A percentile compares a stretch with the other conserved stretches of the same genome.
phyloP scores from a whole-genome alignment of 2,888 invertebrate genomes.

The Melanchra persicariae region DNA sequence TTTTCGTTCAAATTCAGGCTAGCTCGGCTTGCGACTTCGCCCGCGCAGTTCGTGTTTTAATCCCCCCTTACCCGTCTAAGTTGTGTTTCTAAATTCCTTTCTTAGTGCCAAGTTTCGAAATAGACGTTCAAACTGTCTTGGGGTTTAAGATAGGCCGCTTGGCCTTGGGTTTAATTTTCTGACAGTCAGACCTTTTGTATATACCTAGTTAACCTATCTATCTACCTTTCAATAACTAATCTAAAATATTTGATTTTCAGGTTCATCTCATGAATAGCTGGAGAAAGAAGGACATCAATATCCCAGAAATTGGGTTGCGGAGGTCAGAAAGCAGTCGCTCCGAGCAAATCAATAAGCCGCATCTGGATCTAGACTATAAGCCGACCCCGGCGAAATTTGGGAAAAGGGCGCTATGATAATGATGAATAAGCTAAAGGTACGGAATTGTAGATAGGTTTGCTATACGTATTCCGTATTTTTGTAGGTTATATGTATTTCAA shows the following conservation, averaged over 20 bases:
- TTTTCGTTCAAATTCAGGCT: conserved; percentile 22
- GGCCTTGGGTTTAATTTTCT: conserved; percentile 27
- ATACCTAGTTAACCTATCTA: not conserved
- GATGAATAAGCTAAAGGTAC: conserved; percentile 19
- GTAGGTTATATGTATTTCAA: not conserved
- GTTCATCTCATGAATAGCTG: conserved; percentile 12
- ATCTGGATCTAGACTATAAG: conserved; percentile 51
- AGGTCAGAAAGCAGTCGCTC: conserved; percentile 53
- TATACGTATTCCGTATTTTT: not conserved
- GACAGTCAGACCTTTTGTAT: conserved; percentile 4
- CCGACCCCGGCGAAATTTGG: conserved; percentile 30
- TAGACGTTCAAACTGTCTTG: conserved; percentile 34
- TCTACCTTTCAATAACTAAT: conserved; percentile 1
- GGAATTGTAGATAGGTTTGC: not conserved
- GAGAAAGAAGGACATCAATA: conserved; percentile 36
- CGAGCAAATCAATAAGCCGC: conserved; percentile 53
- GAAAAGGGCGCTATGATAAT: conserved; percentile 33
- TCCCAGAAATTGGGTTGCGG: conserved; percentile 51
- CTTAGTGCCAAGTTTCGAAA: conserved; percentile 36
- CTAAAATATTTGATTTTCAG: not conserved
- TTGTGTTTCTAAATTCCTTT: conserved; percentile 33
- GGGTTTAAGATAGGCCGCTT: conserved; percentile 20
- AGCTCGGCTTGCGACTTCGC: conserved; percentile 22
- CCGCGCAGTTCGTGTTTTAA: conserved; percentile 37
- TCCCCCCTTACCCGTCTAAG: conserved; percentile 20